Base-by-base conservation (phyloP, 2,113 vertebrate species). In the Corythoichthys haematopterus region DNA sequence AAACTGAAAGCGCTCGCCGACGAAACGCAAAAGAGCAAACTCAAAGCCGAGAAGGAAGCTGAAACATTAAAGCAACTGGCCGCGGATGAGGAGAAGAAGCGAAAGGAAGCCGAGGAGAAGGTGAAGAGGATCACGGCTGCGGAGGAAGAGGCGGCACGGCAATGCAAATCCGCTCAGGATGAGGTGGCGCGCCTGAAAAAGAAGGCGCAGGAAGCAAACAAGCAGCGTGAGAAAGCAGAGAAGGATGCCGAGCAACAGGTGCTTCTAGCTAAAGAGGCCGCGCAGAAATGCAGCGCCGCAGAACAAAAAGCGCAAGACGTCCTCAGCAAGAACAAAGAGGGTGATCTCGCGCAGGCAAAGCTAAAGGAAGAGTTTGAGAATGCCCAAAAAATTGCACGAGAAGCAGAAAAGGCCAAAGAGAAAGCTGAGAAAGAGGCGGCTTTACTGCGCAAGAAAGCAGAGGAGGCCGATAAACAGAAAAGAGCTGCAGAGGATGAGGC, bases 51-150 rank as follows among this genome's bases (percentile, higher is more conserved):
- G 71, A 71, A 65, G 1, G 96, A 99, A 81, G 95, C 94, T 0
- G 90, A 93, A 43, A 92, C 92, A 73, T 91, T 97, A 76, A 91
- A 94, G 45, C 92, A 91, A 0, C 82, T 95, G 36, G 95, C 94
- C 0, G 85, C 93, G 0, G 92, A 95, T 62, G 95, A 98, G 74
- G 94, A 96, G 71, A 91, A 82, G 73, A 94, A 93, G 66, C 92
- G 95, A 67, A 92, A 92, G 0, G 94, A 97, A 70, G 96, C 97
- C 0, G 96, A 99, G 77, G 94, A 95, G 40, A 95, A 94, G 4
- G 94, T 98, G 20, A 95, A 93, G 72, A 88, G 83, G 86, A 97
- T 95, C 46, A 73, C 94, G 3, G 94, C 85, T 0, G 95, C 96
- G 0, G 96, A 98, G 78, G 90, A 97, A 68, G 96, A 98, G 62